Percentiles rank a stretch among this genome's conserved stretches.
Evolutionary conservation across 2,888 invertebrate genomes (phyloP).

Genomic region (Hetaerina titia): DNA sequence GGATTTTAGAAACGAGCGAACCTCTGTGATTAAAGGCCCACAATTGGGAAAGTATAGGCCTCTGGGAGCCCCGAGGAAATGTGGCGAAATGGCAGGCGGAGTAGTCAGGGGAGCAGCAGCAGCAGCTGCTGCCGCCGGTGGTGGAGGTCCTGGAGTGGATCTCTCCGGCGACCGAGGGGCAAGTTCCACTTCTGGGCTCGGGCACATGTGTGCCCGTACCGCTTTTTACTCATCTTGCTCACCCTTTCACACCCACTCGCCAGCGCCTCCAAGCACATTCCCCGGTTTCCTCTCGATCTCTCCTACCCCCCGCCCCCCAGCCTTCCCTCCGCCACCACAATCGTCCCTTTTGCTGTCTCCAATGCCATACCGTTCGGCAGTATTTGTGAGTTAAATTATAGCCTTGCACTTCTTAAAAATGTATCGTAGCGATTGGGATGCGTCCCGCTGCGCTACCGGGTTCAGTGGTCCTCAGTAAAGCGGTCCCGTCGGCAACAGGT

Average conservation of each 20-base stretch:
- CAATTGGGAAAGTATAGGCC: not conserved
- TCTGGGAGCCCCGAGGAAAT: not conserved
- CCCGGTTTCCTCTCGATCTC: not conserved
- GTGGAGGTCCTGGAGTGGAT: not conserved
- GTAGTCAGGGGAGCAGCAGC: not conserved
- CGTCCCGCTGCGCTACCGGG: no score
- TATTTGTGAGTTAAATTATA: no score
- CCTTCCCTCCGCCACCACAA: no score
- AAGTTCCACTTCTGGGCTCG: slow-evolving; percentile 33
- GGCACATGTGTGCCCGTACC: not conserved
- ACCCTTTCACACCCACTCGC: no score
- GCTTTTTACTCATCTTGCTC: no score
- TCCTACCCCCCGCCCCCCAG: not conserved
- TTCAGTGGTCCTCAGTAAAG: no score
- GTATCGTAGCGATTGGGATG: no score
- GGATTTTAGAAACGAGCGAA: not conserved
- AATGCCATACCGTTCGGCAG: no score
- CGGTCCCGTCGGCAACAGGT: no score
- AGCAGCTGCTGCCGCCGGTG: not conserved
- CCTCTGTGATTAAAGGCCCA: no score
- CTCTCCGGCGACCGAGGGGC: not conserved
- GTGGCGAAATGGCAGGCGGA: not conserved
- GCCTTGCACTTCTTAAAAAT: no score
- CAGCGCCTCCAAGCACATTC: not conserved
- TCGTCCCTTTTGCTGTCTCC: no score